These are phyloP conservation scores for Epinephelus fuscoguttatus DNA, from an alignment of 2,113 vertebrate species.

Conservation along the genomic window DNA sequence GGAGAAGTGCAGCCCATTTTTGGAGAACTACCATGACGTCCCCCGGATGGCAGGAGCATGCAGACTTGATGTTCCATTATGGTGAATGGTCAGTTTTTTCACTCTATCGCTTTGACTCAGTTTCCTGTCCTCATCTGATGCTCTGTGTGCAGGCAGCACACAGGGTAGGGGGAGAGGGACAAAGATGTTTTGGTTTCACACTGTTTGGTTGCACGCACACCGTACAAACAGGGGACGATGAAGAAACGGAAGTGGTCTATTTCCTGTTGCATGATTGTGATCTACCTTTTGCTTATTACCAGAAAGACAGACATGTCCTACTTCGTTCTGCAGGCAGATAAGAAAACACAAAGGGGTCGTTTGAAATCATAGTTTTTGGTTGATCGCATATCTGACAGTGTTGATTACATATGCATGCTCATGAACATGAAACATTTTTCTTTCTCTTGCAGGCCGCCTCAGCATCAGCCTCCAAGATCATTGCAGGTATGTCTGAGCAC, in stretches of 20 bases:
- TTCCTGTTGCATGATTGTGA: conserved; percentile 1
- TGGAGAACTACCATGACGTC: background rate
- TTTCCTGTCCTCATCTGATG: background rate
- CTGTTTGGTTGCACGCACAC: background rate
- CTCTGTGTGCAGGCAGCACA: background rate
- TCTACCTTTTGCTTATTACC: background rate
- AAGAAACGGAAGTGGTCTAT: conserved; percentile 54
- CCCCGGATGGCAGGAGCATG: background rate
- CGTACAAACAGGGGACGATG: background rate
- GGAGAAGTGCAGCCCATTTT: conserved; percentile 1
- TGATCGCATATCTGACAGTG: background rate
- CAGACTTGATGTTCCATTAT: background rate
- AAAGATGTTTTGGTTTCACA: accelerated
- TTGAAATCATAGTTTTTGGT: background rate
- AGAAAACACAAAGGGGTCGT: background rate
- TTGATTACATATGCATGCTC: background rate
- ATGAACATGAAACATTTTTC: background rate
- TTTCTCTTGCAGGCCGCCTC: conserved; percentile 40
- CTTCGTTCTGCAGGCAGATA: background rate
- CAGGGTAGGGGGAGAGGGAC: accelerated
- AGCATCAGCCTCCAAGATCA: background rate
- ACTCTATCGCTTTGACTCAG: background rate
- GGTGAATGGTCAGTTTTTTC: background rate
- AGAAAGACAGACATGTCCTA: background rate
- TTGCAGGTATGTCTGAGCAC: conserved; percentile 49